Evolutionary conservation across 2,888 invertebrate species (phyloP).

Genomic region (Drosophila meridiana): DNA sequence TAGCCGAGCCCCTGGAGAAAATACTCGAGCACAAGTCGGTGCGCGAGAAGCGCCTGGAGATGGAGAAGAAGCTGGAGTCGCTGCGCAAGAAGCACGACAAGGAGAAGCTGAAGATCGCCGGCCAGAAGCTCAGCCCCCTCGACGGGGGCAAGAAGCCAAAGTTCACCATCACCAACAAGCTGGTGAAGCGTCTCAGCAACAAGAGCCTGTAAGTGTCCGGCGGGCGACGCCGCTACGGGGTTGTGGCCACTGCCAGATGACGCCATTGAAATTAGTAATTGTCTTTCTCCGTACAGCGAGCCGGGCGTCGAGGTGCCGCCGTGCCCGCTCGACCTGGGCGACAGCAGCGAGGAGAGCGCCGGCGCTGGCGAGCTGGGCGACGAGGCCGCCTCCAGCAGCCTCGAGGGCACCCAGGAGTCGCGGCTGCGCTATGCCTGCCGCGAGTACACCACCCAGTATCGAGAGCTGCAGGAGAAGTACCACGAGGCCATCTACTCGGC

Average conservation of each 20-base stretch:
- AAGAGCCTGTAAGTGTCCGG: conserved; percentile 90
- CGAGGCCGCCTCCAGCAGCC: conserved; percentile 83
- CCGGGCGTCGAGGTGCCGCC: conserved; percentile 84
- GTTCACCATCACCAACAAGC: conserved; percentile 90
- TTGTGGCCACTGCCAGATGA: conserved; percentile 56
- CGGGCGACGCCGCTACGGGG: conserved; percentile 13
- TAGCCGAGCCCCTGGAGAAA: conserved; percentile 92
- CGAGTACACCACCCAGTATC: conserved; percentile 90
- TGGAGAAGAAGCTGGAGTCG: conserved; percentile 94
- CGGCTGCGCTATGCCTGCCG: conserved; percentile 88
- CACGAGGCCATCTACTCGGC: conserved; percentile 91
- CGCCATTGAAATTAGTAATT: conserved; percentile 83
- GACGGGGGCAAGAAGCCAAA: conserved; percentile 89
- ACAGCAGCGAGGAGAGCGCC: conserved; percentile 81
- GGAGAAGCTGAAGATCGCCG: conserved; percentile 88
- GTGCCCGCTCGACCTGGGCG: conserved; percentile 86
- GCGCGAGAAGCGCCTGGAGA: conserved; percentile 92
- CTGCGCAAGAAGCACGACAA: conserved; percentile 93
- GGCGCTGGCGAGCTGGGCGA: conserved; percentile 74
- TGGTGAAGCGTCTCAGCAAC: conserved; percentile 91
- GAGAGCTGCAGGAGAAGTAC: conserved; percentile 92
- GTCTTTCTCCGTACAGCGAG: conserved; percentile 83
- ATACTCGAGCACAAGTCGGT: conserved; percentile 93
- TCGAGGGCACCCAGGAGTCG: conserved; percentile 88
- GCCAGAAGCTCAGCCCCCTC: conserved; percentile 87